Base-by-base conservation (phyloP, 2,888 invertebrate species). In the Deroplatys truncata region DNA sequence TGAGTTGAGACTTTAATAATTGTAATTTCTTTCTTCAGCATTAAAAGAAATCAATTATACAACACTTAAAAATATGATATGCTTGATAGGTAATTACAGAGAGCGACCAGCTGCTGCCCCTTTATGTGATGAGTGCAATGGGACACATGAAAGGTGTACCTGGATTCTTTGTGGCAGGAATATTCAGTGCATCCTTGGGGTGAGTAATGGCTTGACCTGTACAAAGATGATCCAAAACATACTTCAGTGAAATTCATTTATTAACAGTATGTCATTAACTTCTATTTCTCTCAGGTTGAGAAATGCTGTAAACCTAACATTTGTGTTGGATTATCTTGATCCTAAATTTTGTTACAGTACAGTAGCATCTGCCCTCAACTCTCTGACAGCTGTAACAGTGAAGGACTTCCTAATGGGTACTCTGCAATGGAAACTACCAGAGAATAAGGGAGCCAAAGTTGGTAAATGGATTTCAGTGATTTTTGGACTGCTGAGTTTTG, bases 131-230 rank as follows among this genome's bases (percentile, higher is more conserved):
- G 94, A 96, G 96, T 90, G 96, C 96, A 90, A 95, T 98, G 92
- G 97, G 97, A 0, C 93, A 95, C 86, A 94, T 96, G 82, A 95
- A 95, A 72, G 98, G 98, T 0, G 94, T 98, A 2, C 97, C 98
- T 1, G 98, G 99, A 4, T 96, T 99, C 92, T 99, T 99, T 93
- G 98, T 99, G 0, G 98, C 99, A 8, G 98, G 98, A 29, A 97
- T 99, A 90, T 99, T 99, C 93, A 98, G 98, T 84, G 99, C 98
- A 1, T 98, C 98, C 92, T 95, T 99, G 91, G 98, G 98, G 98
- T 98, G 95, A 92, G 94, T 92, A 43, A 43, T 10, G 43, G 13
- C 35, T 89, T 84, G 13, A 43, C 13, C 43, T 20, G 3, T 2
- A 72, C 20, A 72, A 72, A 72, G 15, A 56, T 49, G 49, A 31